These are phyloP conservation scores for Eleginops maclovinus DNA, from an alignment of 2,113 vertebrate genomes.

Conservation along the genomic window DNA sequence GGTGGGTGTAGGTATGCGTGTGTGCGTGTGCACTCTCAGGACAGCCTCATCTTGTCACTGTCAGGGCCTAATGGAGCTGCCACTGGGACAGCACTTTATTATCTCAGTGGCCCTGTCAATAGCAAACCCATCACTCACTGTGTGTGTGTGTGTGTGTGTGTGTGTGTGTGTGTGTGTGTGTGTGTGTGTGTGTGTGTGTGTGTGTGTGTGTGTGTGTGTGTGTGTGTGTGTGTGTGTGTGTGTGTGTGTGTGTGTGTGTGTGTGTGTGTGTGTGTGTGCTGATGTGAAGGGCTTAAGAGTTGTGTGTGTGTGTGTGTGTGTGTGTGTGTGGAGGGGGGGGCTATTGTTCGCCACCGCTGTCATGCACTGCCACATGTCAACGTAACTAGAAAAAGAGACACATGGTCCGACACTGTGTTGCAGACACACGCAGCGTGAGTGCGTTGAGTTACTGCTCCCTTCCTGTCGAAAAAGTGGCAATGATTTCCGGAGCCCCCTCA, in stretches of 20 bases:
- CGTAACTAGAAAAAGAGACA: constrained; percentile 71
- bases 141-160: neutral
- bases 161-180: constrained; percentile 2
- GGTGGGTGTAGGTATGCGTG: constrained; percentile 40
- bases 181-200: constrained; percentile 15
- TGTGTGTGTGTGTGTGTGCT: constrained; percentile 11
- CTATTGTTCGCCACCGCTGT: neutral
- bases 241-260: neutral
- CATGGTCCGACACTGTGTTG: constrained; percentile 4
- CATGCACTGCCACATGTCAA: constrained; percentile 66
- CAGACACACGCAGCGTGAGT: constrained; percentile 19
- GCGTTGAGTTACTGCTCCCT: constrained; percentile 41
- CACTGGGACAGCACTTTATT: constrained; percentile 83
- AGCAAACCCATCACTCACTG: constrained; percentile 78
- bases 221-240: constrained; percentile 19
- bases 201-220: constrained; percentile 47
- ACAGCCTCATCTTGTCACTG: constrained; percentile 82
- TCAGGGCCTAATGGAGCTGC: constrained; percentile 82
- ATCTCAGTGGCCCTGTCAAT: constrained; percentile 85
- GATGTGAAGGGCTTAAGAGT: constrained; percentile 12
- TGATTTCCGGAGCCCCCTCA: constrained; percentile 48
- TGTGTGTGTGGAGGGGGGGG: constrained; percentile 5
- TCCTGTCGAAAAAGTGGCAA: constrained; percentile 49
- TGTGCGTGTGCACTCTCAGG: constrained; percentile 51
- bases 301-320: neutral